Evolutionary conservation across 2,888 invertebrate genomes (phyloP), one percentile per base, ranked within the genome.

Genomic region (Lacanobia wlatinum): DNA sequence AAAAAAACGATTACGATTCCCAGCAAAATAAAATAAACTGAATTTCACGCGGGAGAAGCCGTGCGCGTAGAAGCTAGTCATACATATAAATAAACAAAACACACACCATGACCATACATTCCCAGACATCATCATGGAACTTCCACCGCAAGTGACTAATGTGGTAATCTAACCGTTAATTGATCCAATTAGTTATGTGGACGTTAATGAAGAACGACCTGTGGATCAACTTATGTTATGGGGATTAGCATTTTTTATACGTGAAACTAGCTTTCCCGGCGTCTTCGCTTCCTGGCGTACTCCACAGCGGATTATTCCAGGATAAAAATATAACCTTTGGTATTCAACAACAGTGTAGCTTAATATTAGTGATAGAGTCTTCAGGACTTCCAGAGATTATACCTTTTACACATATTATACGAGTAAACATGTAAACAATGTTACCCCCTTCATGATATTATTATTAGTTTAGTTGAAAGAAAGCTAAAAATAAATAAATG

Each of bases 161-260:
- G 62, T 38, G 62, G 78, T 83, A 82, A 80, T 84, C 77, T 80
- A 82, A 66, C 46, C 61, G 79, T 78, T 86, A 87, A 88, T 87
- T 89, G 85, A 66, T 63, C 70, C 84, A 84, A 88, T 89, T 86
- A 85, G 82, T 83, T 81, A 68, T 77, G 80, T 74, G 60, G 70
- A 68, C 82, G 70, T 76, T 84, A 70, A 87, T 88, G 84, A 81
- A 70, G 66, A 52, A 38, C 48, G 80, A 84, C 77, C 84, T 67
- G 75, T 62, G 50, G 85, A 84, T 83, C 80, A 80, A 76, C 73
- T 43, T 66, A 66, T 77, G 58, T 16, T 23, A 63, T 60, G 56
- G 56, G 28, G 28, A 78, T 77, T 62, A 69, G 43, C 16, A 23
- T 66, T 59, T 46, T 68, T 78, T 65, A 10, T 21, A 48, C n/a